Conservation (phyloP, 2,888 invertebrate species). For the Esperia sulphurella region DNA sequence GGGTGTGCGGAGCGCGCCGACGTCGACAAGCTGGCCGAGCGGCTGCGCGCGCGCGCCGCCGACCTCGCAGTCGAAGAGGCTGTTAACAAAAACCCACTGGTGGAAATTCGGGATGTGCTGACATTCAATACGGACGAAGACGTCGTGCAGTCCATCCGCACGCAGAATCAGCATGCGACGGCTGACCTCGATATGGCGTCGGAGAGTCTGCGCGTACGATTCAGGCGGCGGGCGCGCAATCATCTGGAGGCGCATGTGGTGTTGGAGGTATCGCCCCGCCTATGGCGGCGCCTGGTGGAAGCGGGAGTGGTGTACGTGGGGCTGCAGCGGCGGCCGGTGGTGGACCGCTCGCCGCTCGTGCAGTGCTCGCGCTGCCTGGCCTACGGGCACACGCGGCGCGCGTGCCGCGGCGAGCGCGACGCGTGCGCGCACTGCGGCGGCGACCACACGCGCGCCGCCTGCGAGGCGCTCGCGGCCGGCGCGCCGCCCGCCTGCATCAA, state of each 20-base stretch:
- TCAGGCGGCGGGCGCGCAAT: slow-evolving; percentile 21
- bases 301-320: too few relatives aligned
- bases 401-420: slow-evolving; percentile 16
- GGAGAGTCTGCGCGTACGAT: slow-evolving; percentile 7
- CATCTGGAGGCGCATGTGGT: slow-evolving; percentile 17
- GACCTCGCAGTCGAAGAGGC: not conserved
- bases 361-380: slow-evolving; percentile 25
- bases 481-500: slow-evolving; percentile 8
- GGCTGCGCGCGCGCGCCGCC: not conserved
- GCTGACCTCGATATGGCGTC: slow-evolving; percentile 5
- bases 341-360: too few relatives aligned
- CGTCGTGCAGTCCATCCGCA: too few relatives aligned
- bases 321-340: too few relatives aligned
- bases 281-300: too few relatives aligned
- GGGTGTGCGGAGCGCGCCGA: too few relatives aligned
- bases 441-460: slow-evolving; percentile 11
- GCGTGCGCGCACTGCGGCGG: slow-evolving; percentile 24
- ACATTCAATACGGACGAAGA: too few relatives aligned
- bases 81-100: too few relatives aligned
- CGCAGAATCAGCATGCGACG: slow-evolving; percentile 11
- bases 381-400: slow-evolving; percentile 21
- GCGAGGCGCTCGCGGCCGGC: not conserved
- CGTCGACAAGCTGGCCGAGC: too few relatives aligned
- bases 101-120: too few relatives aligned
- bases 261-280: slow-evolving; percentile 18